Base-by-base conservation (phyloP, 2,888 invertebrate genomes). In the Hypolimnas misippus region DNA sequence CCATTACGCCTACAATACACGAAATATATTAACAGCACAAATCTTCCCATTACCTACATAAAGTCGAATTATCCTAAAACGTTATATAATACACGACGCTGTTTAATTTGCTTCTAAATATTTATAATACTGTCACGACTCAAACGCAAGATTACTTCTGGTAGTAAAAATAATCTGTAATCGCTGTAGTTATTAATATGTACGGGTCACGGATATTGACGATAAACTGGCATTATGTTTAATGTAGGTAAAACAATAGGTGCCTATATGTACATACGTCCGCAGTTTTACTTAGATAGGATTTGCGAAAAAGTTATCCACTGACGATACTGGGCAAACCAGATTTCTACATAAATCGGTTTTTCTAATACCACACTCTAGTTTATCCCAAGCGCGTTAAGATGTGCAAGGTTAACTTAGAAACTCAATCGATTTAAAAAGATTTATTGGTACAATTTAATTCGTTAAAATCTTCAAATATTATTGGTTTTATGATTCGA, bases 381-480 rank as follows among this genome's bases (percentile, higher is more conserved):
- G 51, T 29, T 40, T 29, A 51, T 57, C 25, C 17, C n/a, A 57
- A 25, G 7, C 29, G 50, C 12, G 38, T 58, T 42, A 58, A 58
- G 31, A 51, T 14, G 16, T 12, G 50, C 40, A 42, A 51, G 31
- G 57, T 58, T 31, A 58, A 17, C 5, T 17, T 51, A 51, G 50
- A 46, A 21, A 46, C 21, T 21, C 12, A 25, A 14, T 2, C 10
- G n/a, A 46, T 19, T 19, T n/a, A 46, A 46, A 38, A 14, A 1
- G 3, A 38, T 38, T 25, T 25, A 25, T 5, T 25, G 5, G 5
- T 19, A 16, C 12, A 10, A n/a, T 14, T 7, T 3, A 17, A 17
- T 19, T 44, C 10, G 19, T 10, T 10, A 44, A 16, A 44, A 44
- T 40, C 14, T 16, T n/a, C n/a, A n/a, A n/a, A 40, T 40, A 40